Evolutionary conservation across 2,113 vertebrate species (phyloP).

Genomic region (Hydropotes inermis): DNA sequence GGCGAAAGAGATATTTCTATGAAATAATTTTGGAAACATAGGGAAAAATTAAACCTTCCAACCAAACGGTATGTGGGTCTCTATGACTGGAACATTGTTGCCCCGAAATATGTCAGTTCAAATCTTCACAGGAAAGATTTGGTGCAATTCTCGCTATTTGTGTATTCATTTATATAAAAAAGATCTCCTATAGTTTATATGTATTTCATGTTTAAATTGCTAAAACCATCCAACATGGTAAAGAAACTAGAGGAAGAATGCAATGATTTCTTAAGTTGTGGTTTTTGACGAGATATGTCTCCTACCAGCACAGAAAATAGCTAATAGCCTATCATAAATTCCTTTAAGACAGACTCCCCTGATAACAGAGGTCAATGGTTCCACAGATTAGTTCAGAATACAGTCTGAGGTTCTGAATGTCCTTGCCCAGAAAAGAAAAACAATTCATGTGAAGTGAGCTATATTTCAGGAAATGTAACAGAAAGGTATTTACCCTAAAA

Average conservation of each 20-base stretch:
- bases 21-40: conserved; percentile 20
- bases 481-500: background rate
- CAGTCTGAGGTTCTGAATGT: background rate
- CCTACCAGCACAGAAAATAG: conserved; percentile 21
- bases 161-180: background rate
- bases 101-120: background rate
- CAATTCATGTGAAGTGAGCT: background rate
- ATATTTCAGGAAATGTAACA: background rate
- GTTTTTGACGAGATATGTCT: conserved; percentile 26
- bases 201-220: conserved; percentile 4
- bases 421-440: conserved; percentile 16
- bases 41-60: background rate
- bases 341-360: conserved; percentile 26
- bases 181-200: background rate
- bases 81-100: background rate
- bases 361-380: background rate
- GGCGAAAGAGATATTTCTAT: background rate
- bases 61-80: background rate
- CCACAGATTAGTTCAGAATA: background rate
- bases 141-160: background rate
- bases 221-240: background rate
- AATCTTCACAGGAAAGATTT: background rate
- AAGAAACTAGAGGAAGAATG: background rate
- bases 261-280: background rate
- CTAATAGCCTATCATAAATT: background rate